A percentile compares a stretch with the other conserved stretches of the same genome.
These are phyloP conservation scores for Drosophila setifemur DNA, from an alignment of 1,140 invertebrate genomes.

Conservation along the genomic window DNA sequence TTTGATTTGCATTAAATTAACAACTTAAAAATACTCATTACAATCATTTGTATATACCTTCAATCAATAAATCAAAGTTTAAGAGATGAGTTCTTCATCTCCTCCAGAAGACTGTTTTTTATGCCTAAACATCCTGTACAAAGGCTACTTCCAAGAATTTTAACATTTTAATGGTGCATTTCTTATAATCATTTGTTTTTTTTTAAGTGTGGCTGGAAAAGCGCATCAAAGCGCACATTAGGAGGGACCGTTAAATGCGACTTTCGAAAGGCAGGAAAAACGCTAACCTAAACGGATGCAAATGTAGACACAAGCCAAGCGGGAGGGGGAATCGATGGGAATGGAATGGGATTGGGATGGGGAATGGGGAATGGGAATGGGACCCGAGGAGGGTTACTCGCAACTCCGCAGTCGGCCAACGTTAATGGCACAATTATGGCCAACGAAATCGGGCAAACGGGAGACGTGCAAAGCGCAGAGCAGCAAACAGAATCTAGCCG, in stretches of 20 bases:
- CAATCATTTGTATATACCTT: too few species aligned
- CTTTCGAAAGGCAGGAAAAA: conserved; percentile 63
- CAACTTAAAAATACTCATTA: too few species aligned
- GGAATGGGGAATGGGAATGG: too few species aligned
- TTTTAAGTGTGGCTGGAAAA: conserved; percentile 31
- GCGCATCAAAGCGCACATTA: conserved; percentile 74
- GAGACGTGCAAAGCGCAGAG: conserved; percentile 71
- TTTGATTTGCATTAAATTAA: too few species aligned
- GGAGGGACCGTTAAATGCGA: conserved; percentile 71
- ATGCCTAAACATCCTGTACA: too few species aligned
- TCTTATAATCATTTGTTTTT: not conserved
- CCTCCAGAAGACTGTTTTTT: too few species aligned
- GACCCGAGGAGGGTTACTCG: too few species aligned
- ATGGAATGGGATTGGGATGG: not conserved
- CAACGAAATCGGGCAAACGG: conserved; percentile 69
- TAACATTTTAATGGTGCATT: too few species aligned
- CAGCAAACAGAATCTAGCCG: conserved; percentile 73
- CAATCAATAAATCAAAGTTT: too few species aligned
- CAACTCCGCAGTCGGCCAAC: conserved; percentile 37
- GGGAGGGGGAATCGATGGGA: not conserved
- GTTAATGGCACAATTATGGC: conserved; percentile 78
- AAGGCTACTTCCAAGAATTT: too few species aligned
- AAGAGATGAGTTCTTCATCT: too few species aligned
- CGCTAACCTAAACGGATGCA: conserved; percentile 65
- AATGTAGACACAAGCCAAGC: conserved; percentile 74